phyloP scores from a whole-genome alignment of 1,140 invertebrate genomes.

The Cyclargus thomasi region DNA sequence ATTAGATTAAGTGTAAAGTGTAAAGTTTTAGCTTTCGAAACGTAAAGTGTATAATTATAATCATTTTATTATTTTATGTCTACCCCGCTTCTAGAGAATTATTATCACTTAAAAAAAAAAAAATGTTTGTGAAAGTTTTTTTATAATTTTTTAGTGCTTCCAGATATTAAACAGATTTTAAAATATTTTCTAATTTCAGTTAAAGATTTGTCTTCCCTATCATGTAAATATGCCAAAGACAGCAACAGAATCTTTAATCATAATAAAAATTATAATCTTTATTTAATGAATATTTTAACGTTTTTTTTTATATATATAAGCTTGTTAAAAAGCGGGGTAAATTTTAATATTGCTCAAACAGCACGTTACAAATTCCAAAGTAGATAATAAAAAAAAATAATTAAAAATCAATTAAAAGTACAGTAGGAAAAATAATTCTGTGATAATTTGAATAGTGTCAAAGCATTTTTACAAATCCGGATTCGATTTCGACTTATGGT shows the following conservation, averaged over 20 bases:
- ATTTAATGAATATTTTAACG: neutral
- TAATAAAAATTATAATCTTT: too few relatives aligned
- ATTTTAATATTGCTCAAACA: neutral
- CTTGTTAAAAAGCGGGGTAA: neutral
- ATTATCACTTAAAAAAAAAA: neutral
- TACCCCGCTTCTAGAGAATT: neutral
- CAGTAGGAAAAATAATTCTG: conserved; percentile 22
- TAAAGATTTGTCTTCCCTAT: neutral
- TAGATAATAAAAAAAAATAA: conserved; percentile 9
- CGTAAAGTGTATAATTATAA: conserved; percentile 11
- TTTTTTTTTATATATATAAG: neutral
- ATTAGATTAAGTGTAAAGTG: conserved; percentile 30
- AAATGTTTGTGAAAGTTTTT: neutral
- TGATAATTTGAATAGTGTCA: conserved; percentile 24
- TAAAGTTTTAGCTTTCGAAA: conserved; percentile 19
- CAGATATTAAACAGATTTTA: neutral
- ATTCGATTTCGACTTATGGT: conserved; percentile 3
- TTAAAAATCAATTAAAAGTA: conserved; percentile 7
- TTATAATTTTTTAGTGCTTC: neutral
- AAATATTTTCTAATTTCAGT: neutral
- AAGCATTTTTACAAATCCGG: conserved; percentile 17
- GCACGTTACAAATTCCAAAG: neutral
- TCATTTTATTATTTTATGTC: neutral
- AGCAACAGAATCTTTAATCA: neutral
- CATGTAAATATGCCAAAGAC: neutral